A percentile compares a stretch with the other conserved stretches of the same genome.
Evolutionary conservation across 1,140 invertebrate genomes (phyloP).

Genomic region (Pomacea maculata): DNA sequence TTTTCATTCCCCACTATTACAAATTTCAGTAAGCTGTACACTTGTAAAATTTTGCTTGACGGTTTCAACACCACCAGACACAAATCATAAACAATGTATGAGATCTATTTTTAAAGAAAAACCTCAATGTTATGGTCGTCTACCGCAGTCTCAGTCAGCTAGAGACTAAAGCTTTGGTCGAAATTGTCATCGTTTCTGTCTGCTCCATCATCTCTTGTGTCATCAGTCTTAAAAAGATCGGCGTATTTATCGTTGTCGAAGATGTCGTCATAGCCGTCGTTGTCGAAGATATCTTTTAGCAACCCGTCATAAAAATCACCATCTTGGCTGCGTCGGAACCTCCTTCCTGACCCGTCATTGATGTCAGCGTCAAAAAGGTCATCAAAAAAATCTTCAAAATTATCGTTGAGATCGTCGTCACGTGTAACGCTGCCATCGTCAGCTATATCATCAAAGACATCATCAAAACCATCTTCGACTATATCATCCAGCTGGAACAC

Average conservation of each 20-base stretch:
- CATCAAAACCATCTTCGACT: neutral
- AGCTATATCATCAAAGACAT: slow-evolving; percentile 1
- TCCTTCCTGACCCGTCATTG: neutral
- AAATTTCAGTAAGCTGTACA: too few species aligned
- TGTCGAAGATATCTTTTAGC: slow-evolving; percentile 6
- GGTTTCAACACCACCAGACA: too few species aligned
- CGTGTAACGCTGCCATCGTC: too few species aligned
- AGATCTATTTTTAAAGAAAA: too few species aligned
- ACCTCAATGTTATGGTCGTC: too few species aligned
- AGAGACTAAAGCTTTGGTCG: neutral
- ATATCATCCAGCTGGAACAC: neutral
- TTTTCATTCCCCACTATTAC: too few species aligned
- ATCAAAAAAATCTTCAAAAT: neutral
- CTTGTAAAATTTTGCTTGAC: too few species aligned
- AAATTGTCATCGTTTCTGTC: neutral
- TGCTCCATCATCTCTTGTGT: neutral
- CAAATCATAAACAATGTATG: too few species aligned
- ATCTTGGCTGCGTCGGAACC: neutral
- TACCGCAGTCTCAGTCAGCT: too few species aligned
- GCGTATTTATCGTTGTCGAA: slow-evolving; percentile 16
- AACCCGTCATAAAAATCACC: slow-evolving; percentile 12
- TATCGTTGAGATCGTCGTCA: slow-evolving; percentile 1
- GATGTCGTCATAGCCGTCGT: slow-evolving; percentile 7
- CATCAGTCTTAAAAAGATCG: neutral
- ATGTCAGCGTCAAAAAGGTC: slow-evolving; percentile 7